These are phyloP conservation scores for Lepidurus couesii DNA, from an alignment of 1,140 invertebrate genomes.

Conservation along the genomic window DNA sequence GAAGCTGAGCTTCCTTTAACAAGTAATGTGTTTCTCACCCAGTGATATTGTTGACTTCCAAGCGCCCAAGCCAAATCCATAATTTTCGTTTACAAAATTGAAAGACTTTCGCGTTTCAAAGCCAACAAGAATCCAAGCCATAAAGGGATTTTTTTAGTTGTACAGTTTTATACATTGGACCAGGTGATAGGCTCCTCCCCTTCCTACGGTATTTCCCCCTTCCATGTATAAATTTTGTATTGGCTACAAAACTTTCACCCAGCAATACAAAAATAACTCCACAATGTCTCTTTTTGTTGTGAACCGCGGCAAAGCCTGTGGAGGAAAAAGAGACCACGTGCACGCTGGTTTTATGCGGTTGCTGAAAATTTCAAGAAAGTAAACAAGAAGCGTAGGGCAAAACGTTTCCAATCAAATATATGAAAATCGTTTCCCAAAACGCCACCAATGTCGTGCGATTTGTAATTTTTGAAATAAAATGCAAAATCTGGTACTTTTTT, in stretches of 20 bases:
- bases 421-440: too few species aligned
- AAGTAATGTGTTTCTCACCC: neutral
- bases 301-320: too few species aligned
- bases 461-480: too few species aligned
- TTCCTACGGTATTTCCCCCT: neutral
- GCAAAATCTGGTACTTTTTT: too few species aligned
- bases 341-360: too few species aligned
- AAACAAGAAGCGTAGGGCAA: too few species aligned
- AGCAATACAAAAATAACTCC: neutral
- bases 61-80: neutral
- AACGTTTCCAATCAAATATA: too few species aligned
- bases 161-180: neutral
- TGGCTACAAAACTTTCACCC: neutral
- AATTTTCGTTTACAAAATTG: neutral
- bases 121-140: neutral
- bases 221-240: slow-evolving; percentile 11
- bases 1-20: neutral
- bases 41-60: neutral
- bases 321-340: too few species aligned
- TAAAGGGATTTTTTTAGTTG: neutral
- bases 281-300: neutral
- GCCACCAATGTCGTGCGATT: too few species aligned
- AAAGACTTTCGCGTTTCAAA: slow-evolving; percentile 3
- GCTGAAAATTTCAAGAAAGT: too few species aligned
- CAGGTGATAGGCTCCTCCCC: too few species aligned